phyloP scores from a whole-genome alignment of 1,140 invertebrate genomes.

The Pristionchus pacificus region DNA sequence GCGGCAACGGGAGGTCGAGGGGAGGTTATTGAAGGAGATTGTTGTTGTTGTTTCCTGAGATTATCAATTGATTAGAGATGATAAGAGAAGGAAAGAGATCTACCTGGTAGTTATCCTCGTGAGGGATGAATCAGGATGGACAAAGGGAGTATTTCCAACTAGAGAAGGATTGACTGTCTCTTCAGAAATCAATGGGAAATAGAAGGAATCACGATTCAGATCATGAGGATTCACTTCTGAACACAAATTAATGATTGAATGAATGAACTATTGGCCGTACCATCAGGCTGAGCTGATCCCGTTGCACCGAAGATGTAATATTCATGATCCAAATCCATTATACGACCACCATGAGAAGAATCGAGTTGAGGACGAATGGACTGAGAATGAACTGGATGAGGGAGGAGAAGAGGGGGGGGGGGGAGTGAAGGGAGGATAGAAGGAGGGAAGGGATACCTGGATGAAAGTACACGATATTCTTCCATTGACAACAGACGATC shows the following conservation, averaged over 20 bases:
- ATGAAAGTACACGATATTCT: conserved; percentile 40
- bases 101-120: too few relatives aligned
- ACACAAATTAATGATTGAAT: conserved; percentile 10
- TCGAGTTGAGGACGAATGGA: background rate
- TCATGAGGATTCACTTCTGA: conserved; percentile 44
- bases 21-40: too few relatives aligned
- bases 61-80: too few relatives aligned
- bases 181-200: conserved; percentile 45
- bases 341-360: conserved; percentile 27
- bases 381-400: background rate
- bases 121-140: conserved; percentile 32
- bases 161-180: conserved; percentile 41
- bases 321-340: conserved; percentile 43
- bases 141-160: conserved; percentile 40
- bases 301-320: conserved; percentile 48
- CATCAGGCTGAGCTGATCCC: conserved; percentile 45
- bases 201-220: conserved; percentile 37
- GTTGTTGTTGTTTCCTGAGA: too few relatives aligned
- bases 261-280: conserved; percentile 24
- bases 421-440: background rate
- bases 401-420: background rate
- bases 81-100: too few relatives aligned
- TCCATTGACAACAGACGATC: conserved; percentile 38
- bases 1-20: too few relatives aligned
- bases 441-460: conserved; percentile 14